These are phyloP conservation scores for Upupa epops DNA, from an alignment of 2,113 vertebrate species.

Conservation along the genomic window DNA sequence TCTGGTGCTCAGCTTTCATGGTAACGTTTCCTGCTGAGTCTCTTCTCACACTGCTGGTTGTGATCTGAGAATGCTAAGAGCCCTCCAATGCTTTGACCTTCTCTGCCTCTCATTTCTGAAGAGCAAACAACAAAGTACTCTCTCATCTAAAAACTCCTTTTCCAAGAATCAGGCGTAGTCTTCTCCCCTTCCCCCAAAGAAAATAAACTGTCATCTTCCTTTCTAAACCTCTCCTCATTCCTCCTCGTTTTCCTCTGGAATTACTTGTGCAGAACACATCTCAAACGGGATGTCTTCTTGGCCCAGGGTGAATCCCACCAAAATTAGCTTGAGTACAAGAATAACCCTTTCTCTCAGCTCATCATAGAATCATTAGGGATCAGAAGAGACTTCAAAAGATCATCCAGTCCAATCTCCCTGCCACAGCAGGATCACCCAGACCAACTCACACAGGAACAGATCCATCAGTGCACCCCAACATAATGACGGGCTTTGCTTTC, in stretches of 20 bases:
- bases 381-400: no score
- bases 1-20: background rate
- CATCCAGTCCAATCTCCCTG: no score
- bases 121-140: background rate
- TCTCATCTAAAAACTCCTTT: background rate
- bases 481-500: no score
- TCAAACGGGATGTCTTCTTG: background rate
- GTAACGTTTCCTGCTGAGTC: background rate
- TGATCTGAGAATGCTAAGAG: background rate
- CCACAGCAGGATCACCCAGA: no score
- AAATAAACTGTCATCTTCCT: background rate
- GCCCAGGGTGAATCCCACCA: background rate
- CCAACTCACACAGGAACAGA: no score
- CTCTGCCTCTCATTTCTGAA: slow-evolving; percentile 6
- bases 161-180: slow-evolving; percentile 35
- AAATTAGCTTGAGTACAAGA: background rate
- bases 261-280: background rate
- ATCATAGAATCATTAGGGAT: no score
- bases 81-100: background rate
- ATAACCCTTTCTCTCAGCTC: background rate
- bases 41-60: background rate
- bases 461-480: no score
- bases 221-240: background rate
- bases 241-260: background rate
- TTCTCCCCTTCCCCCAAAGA: background rate